These are phyloP conservation scores for Lagorchestes hirsutus DNA, from an alignment of 2,797 vertebrate genomes.

Conservation along the genomic window DNA sequence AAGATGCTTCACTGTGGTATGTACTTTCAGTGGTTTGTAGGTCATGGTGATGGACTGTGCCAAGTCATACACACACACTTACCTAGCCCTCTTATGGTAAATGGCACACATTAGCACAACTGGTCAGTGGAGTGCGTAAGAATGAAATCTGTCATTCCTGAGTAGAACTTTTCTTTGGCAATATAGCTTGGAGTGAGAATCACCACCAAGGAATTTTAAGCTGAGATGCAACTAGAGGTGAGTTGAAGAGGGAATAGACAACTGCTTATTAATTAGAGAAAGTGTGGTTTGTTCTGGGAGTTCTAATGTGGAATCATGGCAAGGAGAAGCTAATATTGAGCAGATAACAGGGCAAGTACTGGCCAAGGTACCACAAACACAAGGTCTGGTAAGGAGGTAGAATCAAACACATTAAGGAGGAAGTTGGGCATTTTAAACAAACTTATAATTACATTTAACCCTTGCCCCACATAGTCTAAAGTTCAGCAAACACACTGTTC, in stretches of 20 bases:
- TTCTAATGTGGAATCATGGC: neutral
- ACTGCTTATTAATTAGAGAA: neutral
- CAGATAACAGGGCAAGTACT: neutral
- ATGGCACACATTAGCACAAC: neutral
- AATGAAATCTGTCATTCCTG: neutral
- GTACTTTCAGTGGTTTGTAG: neutral
- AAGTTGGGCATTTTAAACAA: neutral
- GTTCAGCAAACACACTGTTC: neutral
- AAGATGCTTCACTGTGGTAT: neutral
- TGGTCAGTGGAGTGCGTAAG: neutral
- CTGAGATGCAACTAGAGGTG: neutral
- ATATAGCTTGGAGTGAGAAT: neutral
- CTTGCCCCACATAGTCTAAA: neutral
- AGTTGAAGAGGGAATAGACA: too few species aligned
- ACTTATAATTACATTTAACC: neutral
- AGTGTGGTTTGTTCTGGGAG: neutral
- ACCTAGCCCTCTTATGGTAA: neutral
- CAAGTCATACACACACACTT: neutral
- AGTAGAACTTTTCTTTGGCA: neutral
- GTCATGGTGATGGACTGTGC: neutral
- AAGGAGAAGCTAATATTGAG: neutral
- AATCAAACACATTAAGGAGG: neutral
- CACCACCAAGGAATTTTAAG: neutral
- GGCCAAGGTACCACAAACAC: neutral
- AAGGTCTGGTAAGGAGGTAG: neutral